Evolutionary conservation across 2,888 invertebrate genomes (phyloP).

Genomic region (Drosophila kanekoi): DNA sequence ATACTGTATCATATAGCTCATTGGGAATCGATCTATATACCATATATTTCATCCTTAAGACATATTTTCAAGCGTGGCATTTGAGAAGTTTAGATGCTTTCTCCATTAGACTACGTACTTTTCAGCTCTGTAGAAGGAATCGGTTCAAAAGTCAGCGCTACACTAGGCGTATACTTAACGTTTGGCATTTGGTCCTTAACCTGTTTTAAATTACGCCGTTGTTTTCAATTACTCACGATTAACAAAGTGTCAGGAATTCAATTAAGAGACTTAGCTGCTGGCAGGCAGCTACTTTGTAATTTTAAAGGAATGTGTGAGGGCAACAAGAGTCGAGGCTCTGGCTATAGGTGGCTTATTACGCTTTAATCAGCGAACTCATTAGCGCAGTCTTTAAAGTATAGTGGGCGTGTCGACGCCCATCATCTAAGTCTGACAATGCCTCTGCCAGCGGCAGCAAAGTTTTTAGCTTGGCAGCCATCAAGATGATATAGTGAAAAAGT

Average conservation of each 20-base stretch:
- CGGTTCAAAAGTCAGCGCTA: neutral
- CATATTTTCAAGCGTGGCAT: too few species aligned
- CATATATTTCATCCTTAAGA: too few species aligned
- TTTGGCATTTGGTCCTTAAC: constrained; percentile 4
- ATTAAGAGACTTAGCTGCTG: constrained; percentile 23
- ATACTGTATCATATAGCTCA: too few species aligned
- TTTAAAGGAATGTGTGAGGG: neutral
- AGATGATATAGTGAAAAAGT: constrained; percentile 75
- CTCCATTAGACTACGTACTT: too few species aligned
- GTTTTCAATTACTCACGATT: constrained; percentile 2
- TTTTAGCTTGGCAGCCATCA: constrained; percentile 56
- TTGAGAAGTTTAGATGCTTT: too few species aligned
- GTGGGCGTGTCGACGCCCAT: constrained; percentile 21
- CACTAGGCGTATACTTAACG: constrained; percentile 28
- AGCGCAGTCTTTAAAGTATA: constrained; percentile 54
- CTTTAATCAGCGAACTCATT: constrained; percentile 71
- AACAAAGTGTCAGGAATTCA: constrained; percentile 24
- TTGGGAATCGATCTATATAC: too few species aligned
- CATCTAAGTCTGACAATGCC: constrained; percentile 1
- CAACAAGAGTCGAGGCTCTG: constrained; percentile 14
- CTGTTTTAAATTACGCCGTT: constrained; percentile 27
- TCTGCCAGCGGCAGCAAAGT: constrained; percentile 39
- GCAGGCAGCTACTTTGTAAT: constrained; percentile 11
- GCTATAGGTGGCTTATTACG: constrained; percentile 30
- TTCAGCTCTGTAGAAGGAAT: too few species aligned